Conservation (phyloP, 2,888 invertebrate genomes). For the Fabriciana adippe region DNA sequence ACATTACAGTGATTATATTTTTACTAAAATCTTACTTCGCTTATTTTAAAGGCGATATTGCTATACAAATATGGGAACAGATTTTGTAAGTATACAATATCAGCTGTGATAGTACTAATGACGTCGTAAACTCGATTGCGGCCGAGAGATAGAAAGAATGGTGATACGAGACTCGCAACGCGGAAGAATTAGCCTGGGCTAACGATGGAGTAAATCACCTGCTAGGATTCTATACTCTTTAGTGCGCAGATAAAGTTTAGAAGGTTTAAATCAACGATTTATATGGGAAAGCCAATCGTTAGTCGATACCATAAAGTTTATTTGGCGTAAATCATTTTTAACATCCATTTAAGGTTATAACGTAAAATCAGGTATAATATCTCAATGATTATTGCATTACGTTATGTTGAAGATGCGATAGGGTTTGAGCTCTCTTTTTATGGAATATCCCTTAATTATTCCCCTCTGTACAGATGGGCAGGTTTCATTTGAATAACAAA, state of each 20-base stretch:
- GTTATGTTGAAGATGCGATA: too few relatives aligned
- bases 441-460: conserved; percentile 66
- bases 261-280: conserved; percentile 55
- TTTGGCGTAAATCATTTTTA: conserved; percentile 20
- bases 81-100: conserved; percentile 41
- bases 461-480: conserved; percentile 59
- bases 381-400: too few relatives aligned
- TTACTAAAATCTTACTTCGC: conserved; percentile 23
- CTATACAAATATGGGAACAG: conserved; percentile 13
- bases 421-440: conserved; percentile 12
- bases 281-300: conserved; percentile 47
- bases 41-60: conserved; percentile 32
- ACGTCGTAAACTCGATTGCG: conserved; percentile 68
- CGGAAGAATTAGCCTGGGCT: conserved; percentile 76
- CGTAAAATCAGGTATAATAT: neutral
- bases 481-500: conserved; percentile 76
- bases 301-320: conserved; percentile 22
- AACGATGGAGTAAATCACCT: conserved; percentile 76
- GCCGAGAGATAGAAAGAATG: conserved; percentile 50
- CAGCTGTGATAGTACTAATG: conserved; percentile 71
- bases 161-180: conserved; percentile 65
- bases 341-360: conserved; percentile 4
- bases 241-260: conserved; percentile 64
- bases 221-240: conserved; percentile 57
- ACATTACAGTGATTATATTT: neutral